Evolutionary conservation across 2,888 invertebrate species (phyloP).

Genomic region (Euspilapteryx auroguttella): DNA sequence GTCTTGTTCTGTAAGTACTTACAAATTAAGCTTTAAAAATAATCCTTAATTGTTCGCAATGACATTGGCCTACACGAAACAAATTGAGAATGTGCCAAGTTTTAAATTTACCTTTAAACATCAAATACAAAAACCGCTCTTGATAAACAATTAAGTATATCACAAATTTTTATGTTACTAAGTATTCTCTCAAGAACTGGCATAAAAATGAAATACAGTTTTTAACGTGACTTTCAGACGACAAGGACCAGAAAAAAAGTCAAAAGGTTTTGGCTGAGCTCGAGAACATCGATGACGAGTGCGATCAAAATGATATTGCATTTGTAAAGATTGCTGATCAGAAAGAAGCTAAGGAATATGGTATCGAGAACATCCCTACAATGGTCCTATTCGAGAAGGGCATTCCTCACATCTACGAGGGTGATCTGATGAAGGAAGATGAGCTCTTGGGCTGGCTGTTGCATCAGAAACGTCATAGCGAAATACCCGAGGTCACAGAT

Average conservation of each 20-base stretch:
- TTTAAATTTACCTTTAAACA: conserved; percentile 15
- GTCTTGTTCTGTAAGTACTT: conserved; percentile 84
- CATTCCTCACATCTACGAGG: conserved; percentile 75
- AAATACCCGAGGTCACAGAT: conserved; percentile 90
- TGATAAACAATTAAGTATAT: no score
- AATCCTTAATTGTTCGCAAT: conserved; percentile 8
- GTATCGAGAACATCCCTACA: conserved; percentile 80
- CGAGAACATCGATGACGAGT: conserved; percentile 93
- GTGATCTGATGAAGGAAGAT: conserved; percentile 88
- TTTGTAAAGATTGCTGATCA: conserved; percentile 91
- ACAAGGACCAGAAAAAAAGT: conserved; percentile 89
- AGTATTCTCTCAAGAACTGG: conserved; percentile 38
- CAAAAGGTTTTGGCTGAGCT: conserved; percentile 81
- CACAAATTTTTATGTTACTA: no score
- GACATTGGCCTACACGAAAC: conserved; percentile 14
- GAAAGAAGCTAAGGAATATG: conserved; percentile 86
- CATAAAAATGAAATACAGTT: conserved; percentile 57
- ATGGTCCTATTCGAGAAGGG: conserved; percentile 77
- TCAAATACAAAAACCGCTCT: no score
- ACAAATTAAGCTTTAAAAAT: neutral
- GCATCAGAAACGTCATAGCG: conserved; percentile 87
- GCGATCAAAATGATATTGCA: conserved; percentile 88
- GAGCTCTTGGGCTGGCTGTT: conserved; percentile 87
- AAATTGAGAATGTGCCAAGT: conserved; percentile 27
- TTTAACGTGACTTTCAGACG: conserved; percentile 66